A percentile compares a stretch with the other conserved stretches of the same genome.
Conservation (phyloP, 2,797 vertebrate genomes). For the Miichthys miiuy region DNA sequence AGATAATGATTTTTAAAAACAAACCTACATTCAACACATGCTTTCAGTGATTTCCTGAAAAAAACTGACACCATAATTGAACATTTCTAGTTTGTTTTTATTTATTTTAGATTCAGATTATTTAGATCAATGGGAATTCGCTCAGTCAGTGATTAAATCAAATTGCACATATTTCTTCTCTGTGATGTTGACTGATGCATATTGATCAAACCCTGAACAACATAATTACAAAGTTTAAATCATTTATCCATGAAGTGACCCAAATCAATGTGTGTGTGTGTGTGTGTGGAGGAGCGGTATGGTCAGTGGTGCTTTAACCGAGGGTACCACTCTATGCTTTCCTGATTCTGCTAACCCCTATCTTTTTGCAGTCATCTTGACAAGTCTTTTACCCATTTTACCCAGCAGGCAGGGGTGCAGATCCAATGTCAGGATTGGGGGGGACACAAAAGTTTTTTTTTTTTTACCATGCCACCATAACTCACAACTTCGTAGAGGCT, state of each 20-base stretch:
- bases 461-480: too few relatives aligned
- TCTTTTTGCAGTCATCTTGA: conserved; percentile 92
- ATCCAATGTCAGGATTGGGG: too few relatives aligned
- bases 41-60: neutral
- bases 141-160: neutral
- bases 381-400: conserved; percentile 87
- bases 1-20: too few relatives aligned
- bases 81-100: neutral
- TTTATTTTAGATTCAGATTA: too few relatives aligned
- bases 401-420: conserved; percentile 55
- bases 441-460: too few relatives aligned
- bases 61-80: neutral
- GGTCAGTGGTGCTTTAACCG: neutral
- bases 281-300: neutral
- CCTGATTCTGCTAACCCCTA: conserved; percentile 88
- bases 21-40: neutral
- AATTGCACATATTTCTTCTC: neutral
- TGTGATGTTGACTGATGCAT: neutral
- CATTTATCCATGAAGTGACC: neutral
- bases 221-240: conserved; percentile 6
- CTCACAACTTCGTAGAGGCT: too few relatives aligned
- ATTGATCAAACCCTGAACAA: neutral
- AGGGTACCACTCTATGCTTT: conserved; percentile 89
- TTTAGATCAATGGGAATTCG: neutral
- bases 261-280: conserved; percentile 14